Evolutionary conservation across 2,888 invertebrate species (phyloP), one percentile per base, ranked within the genome.

Genomic region (Drepanosiphum platanoidis): DNA sequence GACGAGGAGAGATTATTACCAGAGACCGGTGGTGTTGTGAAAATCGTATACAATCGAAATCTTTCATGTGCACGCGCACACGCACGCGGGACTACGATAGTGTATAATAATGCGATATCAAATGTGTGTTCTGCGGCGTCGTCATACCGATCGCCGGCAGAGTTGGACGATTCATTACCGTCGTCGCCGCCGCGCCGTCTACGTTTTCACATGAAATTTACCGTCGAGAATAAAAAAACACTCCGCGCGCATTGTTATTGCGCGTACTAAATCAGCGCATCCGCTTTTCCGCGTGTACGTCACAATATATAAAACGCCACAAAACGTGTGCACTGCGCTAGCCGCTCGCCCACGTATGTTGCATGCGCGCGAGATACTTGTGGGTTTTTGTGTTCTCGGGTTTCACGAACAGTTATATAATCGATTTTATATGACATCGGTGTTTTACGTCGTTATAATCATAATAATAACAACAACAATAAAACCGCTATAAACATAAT

Each of bases 321-420:
- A 1, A 30, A 52, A n/a, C 18, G 22, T 22, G 18, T 7, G 52
- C 52, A 18, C 22, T 5, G 22, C 18, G 22, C 46, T 52, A 52
- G 22, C n/a, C 30, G 27, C 2, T 3, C 13, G 7, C 27, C 11
- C 61, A 27, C 3, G 3, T n/a, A n/a, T n/a, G n/a, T n/a, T n/a
- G n/a, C n/a, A n/a, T n/a, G n/a, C n/a, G n/a, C 22, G 22, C 68
- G 22, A 34, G 30, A 46, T 72, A 72, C 72, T 79, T n/a, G 78
- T 79, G 32, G 66, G 66, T 66, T 79, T 66, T 79, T 66, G 42
- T 79, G 36, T 77, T 34, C 79, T 79, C 79, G 46, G 79, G 32
- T 79, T 79, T 66, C 79, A 79, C 32, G 32, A 30, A 46, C n/a
- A 15, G 36, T 79, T 66, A 79, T 66, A 42, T 32, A 79, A 79